Evolutionary conservation across 1,140 invertebrate genomes (phyloP).

Genomic region (Diachasmimorpha longicaudata): DNA sequence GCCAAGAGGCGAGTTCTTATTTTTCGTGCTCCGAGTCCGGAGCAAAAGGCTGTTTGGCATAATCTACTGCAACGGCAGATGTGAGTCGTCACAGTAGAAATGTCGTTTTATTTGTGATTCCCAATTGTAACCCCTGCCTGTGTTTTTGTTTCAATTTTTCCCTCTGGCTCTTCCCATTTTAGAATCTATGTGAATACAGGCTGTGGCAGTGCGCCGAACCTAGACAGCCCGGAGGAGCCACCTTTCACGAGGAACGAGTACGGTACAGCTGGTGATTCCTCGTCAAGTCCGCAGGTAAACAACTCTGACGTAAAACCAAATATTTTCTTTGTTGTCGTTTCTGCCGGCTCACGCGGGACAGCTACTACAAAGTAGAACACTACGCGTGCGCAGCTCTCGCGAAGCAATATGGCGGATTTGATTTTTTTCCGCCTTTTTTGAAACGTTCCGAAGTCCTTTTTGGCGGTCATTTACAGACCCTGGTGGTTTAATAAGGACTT

Average conservation of each 20-base stretch:
- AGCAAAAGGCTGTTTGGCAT: slow-evolving; percentile 88
- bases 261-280: slow-evolving; percentile 39
- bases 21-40: slow-evolving; percentile 77
- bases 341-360: no score
- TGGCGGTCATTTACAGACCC: no score
- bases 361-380: no score
- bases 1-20: slow-evolving; percentile 71
- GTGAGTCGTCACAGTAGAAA: slow-evolving; percentile 64
- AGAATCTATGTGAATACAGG: slow-evolving; percentile 75
- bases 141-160: neutral
- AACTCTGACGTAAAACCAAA: neutral
- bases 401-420: no score
- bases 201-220: slow-evolving; percentile 58
- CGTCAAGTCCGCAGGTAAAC: slow-evolving; percentile 51
- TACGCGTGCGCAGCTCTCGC: no score
- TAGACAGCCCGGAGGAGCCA: slow-evolving; percentile 73
- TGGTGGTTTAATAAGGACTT: neutral
- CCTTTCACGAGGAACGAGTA: slow-evolving; percentile 44
- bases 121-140: neutral
- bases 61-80: slow-evolving; percentile 86
- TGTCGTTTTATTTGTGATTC: slow-evolving; percentile 12
- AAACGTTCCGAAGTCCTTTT: neutral
- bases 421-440: neutral
- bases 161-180: slow-evolving; percentile 43
- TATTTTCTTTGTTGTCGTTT: no score